A percentile compares a stretch with the other conserved stretches of the same genome.
These are phyloP conservation scores for Pterocles gutturalis DNA, from an alignment of 2,113 vertebrate genomes.

Conservation along the genomic window DNA sequence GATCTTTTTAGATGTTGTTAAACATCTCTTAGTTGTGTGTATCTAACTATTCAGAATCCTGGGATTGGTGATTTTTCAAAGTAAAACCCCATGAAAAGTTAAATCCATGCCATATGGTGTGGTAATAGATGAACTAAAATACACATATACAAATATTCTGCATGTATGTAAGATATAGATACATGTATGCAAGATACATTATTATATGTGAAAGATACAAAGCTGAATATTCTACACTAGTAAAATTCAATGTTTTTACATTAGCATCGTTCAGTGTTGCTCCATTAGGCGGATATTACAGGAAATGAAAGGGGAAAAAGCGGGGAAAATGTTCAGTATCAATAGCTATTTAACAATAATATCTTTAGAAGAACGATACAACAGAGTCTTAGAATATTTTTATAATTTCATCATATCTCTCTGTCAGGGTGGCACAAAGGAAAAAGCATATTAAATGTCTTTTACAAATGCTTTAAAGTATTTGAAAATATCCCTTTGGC, in stretches of 20 bases:
- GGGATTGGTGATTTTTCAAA: not conserved
- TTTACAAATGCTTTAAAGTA: not conserved
- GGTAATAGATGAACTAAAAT: not conserved
- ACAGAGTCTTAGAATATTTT: not conserved
- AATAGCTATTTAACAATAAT: not conserved
- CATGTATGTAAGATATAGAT: not conserved
- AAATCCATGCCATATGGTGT: not conserved
- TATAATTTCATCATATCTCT: not conserved
- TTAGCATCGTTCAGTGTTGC: not conserved
- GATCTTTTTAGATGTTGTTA: not conserved
- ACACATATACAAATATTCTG: not conserved
- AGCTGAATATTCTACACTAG: not conserved
- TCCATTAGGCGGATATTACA: not conserved
- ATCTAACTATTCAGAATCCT: not conserved
- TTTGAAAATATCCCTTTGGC: not conserved
- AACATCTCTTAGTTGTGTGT: not conserved
- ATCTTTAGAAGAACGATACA: not conserved
- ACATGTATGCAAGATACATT: not conserved
- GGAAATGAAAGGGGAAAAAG: not conserved
- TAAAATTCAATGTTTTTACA: not conserved
- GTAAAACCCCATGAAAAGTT: not conserved
- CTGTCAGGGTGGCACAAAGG: not conserved
- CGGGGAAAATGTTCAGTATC: not conserved
- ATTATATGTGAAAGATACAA: not conserved
- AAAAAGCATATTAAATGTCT: rapidly evolving